phyloP scores from a whole-genome alignment of 2,113 vertebrate genomes.

The Psettodes erumei region DNA sequence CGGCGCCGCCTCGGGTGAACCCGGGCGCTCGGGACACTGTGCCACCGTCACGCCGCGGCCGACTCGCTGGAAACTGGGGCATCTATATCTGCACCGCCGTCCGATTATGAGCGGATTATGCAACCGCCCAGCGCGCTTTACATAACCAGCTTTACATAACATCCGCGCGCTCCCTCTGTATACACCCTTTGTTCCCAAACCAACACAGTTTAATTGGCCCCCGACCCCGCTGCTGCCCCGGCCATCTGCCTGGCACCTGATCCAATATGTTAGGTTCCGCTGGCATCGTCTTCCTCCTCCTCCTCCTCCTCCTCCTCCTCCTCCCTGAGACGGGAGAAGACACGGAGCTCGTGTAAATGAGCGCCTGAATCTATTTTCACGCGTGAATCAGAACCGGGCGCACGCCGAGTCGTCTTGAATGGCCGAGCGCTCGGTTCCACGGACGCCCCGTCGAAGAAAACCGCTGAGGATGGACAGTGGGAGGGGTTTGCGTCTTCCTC shows the following conservation, averaged over 20 bases:
- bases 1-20: constrained; percentile 48
- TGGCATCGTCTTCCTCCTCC: neutral
- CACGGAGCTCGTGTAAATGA: no score
- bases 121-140: constrained; percentile 77
- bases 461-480: no score
- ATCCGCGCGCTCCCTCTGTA: constrained; percentile 38
- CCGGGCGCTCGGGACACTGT: constrained; percentile 62
- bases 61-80: constrained; percentile 74
- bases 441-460: no score
- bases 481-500: no score
- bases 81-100: constrained; percentile 77
- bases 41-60: constrained; percentile 53
- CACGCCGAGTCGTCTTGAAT: neutral
- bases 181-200: constrained; percentile 44
- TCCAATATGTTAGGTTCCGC: neutral
- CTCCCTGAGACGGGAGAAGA: neutral
- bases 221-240: neutral
- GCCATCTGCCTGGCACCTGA: constrained; percentile 1
- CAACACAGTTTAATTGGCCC: constrained; percentile 24
- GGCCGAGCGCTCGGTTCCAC: neutral
- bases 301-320: neutral
- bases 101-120: constrained; percentile 80
- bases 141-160: constrained; percentile 77
- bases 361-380: no score
- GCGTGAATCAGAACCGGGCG: no score